phyloP scores from a whole-genome alignment of 2,888 invertebrate genomes.

The Blomia tropicalis region DNA sequence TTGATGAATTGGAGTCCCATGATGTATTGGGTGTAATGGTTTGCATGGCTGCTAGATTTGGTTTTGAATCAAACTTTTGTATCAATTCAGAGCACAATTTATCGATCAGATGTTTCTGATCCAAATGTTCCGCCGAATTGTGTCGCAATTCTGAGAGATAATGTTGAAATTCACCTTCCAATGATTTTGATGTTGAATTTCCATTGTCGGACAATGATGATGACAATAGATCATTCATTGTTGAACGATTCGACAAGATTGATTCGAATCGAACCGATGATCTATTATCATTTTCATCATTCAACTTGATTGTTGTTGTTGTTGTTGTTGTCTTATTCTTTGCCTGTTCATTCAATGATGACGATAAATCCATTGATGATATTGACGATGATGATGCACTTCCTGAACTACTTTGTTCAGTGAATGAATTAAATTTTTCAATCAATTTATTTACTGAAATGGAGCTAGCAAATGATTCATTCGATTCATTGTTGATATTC shows the following conservation, averaged over 20 bases:
- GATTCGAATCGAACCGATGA: neutral
- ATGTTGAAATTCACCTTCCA: constrained; percentile 2
- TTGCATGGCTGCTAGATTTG: neutral
- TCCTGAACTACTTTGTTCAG: neutral
- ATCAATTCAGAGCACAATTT: neutral
- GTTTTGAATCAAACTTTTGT: neutral
- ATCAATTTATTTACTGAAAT: neutral
- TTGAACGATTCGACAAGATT: neutral
- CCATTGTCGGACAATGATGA: neutral
- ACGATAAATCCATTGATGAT: too few species aligned
- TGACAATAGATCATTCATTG: neutral
- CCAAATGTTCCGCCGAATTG: neutral
- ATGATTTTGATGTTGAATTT: neutral
- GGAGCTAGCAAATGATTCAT: neutral
- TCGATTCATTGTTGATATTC: neutral
- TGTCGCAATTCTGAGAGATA: neutral
- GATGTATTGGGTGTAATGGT: neutral
- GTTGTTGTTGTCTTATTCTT: neutral
- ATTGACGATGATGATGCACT: too few species aligned
- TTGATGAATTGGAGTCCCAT: neutral
- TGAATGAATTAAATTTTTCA: constrained; percentile 1
- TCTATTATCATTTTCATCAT: too few species aligned
- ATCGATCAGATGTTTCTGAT: neutral
- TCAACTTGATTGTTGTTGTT: neutral
- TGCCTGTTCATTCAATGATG: neutral